Conservation (phyloP, 1,140 invertebrate species). For the Panagrolaimus sp. region DNA sequence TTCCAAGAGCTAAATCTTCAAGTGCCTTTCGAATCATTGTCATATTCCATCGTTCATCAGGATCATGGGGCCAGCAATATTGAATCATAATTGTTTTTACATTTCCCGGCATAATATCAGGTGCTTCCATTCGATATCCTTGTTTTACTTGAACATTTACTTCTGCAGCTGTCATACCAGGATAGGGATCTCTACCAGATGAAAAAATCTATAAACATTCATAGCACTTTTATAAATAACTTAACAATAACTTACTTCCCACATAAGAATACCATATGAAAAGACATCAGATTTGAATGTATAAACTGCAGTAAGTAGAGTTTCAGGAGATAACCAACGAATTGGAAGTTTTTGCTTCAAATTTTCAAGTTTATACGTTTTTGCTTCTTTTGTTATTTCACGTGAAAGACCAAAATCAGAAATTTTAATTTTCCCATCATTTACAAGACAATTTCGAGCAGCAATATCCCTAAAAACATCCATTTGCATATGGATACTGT, state of each 20-base stretch:
- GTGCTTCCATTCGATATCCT: slow-evolving; percentile 5
- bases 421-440: slow-evolving; percentile 82
- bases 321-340: slow-evolving; percentile 39
- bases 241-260: slow-evolving; percentile 23
- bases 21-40: neutral
- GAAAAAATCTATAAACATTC: neutral
- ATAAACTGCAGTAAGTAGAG: slow-evolving; percentile 25
- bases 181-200: neutral
- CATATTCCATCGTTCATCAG: neutral
- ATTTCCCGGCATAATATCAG: neutral
- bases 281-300: slow-evolving; percentile 37
- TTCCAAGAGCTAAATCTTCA: neutral
- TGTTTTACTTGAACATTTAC: slow-evolving; percentile 5
- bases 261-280: slow-evolving; percentile 35
- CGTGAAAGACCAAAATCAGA: slow-evolving; percentile 96
- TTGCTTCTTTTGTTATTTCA: slow-evolving; percentile 62
- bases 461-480: slow-evolving; percentile 18
- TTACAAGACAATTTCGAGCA: slow-evolving; percentile 84
- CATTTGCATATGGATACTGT: neutral
- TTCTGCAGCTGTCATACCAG: neutral
- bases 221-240: no score
- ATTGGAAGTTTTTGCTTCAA: slow-evolving; percentile 40
- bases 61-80: neutral
- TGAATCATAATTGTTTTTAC: neutral
- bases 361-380: slow-evolving; percentile 39